Evolutionary conservation across 37 sponge, comb jelly and placozoan genomes (phyloP).

Genomic region (Aplysina aerophoba): DNA sequence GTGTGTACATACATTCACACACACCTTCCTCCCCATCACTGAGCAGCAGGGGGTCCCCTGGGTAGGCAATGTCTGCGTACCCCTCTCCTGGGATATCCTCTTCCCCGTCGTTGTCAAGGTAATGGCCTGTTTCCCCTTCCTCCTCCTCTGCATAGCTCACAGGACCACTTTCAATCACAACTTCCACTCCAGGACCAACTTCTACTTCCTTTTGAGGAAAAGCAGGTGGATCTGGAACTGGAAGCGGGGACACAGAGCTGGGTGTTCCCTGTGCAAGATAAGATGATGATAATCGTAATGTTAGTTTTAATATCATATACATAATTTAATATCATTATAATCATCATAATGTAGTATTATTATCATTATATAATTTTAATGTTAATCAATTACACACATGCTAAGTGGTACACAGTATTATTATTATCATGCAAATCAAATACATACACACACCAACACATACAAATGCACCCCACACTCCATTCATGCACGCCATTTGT

Average conservation of each 20-base stretch:
- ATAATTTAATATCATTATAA: too few species aligned
- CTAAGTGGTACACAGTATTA: not conserved
- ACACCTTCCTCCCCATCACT: slow-evolving; percentile 51
- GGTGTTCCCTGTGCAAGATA: not conserved
- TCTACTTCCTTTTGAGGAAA: not conserved
- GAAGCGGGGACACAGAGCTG: too few species aligned
- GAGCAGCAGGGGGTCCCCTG: slow-evolving; percentile 41
- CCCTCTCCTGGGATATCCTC: slow-evolving; percentile 16
- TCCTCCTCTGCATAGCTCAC: not conserved
- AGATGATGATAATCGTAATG: too few species aligned
- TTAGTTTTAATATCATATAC: too few species aligned
- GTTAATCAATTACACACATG: too few species aligned
- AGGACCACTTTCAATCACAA: slow-evolving; percentile 45
- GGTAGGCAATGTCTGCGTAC: slow-evolving; percentile 40
- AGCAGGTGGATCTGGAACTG: not conserved
- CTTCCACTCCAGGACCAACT: not conserved
- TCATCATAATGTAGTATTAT: too few species aligned
- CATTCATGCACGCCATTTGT: too few species aligned
- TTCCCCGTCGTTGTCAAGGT: slow-evolving; percentile 12
- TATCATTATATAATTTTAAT: too few species aligned
- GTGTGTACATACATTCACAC: too few species aligned
- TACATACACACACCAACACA: slow-evolving; percentile 1
- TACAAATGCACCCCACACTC: not conserved
- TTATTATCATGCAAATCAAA: too few species aligned
- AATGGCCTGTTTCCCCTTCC: not conserved